A percentile compares a stretch with the other conserved stretches of the same genome.
Evolutionary conservation across 2,113 vertebrate genomes (phyloP).

Genomic region (Cephalopterus ornatus): DNA sequence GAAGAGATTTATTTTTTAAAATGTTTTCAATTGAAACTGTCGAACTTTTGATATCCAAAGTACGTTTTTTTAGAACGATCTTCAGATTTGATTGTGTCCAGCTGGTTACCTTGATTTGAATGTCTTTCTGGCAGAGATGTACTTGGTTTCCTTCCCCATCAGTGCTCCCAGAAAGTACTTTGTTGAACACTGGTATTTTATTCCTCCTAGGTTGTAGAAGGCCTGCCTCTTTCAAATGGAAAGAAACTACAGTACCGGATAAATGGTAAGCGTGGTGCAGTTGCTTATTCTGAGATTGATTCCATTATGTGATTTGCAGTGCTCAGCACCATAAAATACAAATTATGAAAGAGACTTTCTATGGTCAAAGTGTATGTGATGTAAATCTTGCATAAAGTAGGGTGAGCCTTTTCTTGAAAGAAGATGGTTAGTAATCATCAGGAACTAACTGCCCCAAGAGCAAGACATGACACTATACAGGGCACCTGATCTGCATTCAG

Average conservation of each 20-base stretch:
- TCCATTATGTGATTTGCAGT: background rate
- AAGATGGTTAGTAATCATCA: background rate
- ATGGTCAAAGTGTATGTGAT: background rate
- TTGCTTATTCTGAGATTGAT: background rate
- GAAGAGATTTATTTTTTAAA: background rate
- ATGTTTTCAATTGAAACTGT: background rate
- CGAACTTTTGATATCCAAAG: background rate
- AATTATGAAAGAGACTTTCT: background rate
- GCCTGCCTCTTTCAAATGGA: conserved; percentile 82
- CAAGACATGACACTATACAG: background rate
- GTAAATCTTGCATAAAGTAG: background rate
- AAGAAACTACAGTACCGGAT: conserved; percentile 87
- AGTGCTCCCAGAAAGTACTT: background rate
- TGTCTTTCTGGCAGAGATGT: background rate
- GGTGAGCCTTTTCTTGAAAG: background rate
- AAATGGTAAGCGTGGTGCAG: conserved; percentile 81
- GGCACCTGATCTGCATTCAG: background rate
- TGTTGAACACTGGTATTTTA: background rate
- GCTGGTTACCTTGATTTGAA: background rate
- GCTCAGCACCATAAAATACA: background rate
- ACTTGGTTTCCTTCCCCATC: background rate
- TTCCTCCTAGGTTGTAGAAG: conserved; percentile 77
- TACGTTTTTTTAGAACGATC: background rate
- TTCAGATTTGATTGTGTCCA: background rate
- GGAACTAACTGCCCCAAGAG: background rate